A percentile compares a stretch with the other conserved stretches of the same genome.
These are phyloP conservation scores for Athripsodes cinereus DNA, from an alignment of 2,888 invertebrate species.

Conservation along the genomic window DNA sequence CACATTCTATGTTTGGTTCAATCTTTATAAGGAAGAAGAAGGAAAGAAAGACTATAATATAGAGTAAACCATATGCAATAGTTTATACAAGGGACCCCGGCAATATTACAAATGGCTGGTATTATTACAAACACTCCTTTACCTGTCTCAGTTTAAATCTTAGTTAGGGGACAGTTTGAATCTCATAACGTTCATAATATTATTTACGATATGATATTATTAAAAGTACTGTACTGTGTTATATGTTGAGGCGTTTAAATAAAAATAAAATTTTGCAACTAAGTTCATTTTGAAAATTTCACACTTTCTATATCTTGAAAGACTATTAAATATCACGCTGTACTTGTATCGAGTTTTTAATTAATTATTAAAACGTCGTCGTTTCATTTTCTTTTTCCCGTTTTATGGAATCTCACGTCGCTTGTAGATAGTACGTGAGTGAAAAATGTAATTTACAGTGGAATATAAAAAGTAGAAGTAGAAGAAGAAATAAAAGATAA, in stretches of 20 bases:
- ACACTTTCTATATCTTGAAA: not conserved
- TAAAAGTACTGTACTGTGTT: not conserved
- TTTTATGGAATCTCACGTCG: not conserved
- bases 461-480: too few relatives aligned
- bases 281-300: not conserved
- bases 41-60: too few relatives aligned
- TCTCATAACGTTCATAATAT: not conserved
- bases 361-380: not conserved
- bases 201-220: not conserved
- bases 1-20: too few relatives aligned
- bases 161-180: constrained; percentile 23
- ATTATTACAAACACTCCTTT: not conserved
- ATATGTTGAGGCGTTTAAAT: too few relatives aligned
- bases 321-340: too few relatives aligned
- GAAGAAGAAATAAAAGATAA: not conserved
- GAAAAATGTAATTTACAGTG: not conserved
- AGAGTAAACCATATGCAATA: too few relatives aligned
- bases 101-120: too few relatives aligned
- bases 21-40: too few relatives aligned
- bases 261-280: too few relatives aligned
- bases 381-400: not conserved
- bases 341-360: too few relatives aligned
- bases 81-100: too few relatives aligned
- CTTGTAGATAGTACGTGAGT: not conserved
- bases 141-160: constrained; percentile 21